Evolutionary conservation across 64 coral and sea anemone genomes (phyloP), one percentile per base, ranked within the genome.

Genomic region (Montipora cactus): DNA sequence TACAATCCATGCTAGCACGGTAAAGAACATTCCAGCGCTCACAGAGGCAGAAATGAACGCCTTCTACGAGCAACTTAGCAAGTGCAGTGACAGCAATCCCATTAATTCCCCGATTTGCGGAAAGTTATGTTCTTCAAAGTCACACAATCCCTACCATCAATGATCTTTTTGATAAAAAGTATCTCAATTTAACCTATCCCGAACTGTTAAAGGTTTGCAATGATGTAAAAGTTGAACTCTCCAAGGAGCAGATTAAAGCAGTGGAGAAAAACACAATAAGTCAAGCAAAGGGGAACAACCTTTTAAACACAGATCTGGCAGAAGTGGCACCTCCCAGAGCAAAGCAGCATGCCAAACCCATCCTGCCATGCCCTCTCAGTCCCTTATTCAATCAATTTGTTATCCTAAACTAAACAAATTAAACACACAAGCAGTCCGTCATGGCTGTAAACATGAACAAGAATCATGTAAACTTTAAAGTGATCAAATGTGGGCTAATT

Each of bases 161-260:
- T 28, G 78, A 84, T 90, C 51, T 94, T 44, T 94, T 52, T 59
- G 37, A 84, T 5, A 44, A 89, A 70, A 15, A 83, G 59, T 76
- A 94, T 20, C 45, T 94, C 7, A 20, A 94, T 14, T 21, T 90
- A 1, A 3, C 55, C 0, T 94, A 90, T 69, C 50, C 13, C 9
- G 93, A 89, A n/a, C 69, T 94, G 2, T 45, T 94, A 25, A 90
- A 94, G 66, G 67, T 84, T 12, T 94, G 79, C 53, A 50, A 82
- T 20, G 20, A 4, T 9, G 28, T 73, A 13, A 94, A 59, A 4
- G 62, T 94, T 84, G 77, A 94, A n/a, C 61, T 94, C 51, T 59
- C 93, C 9, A 90, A 90, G 67, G 69, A 90, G 13, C 79, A 94
- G 25, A 77, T 94, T 11, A 70, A 89, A 64, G 87, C 82, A 75